Percentiles rank a stretch among this genome's conserved stretches.
Evolutionary conservation across 2,113 vertebrate species (phyloP).

Genomic region (Ceyx cyanopectus): DNA sequence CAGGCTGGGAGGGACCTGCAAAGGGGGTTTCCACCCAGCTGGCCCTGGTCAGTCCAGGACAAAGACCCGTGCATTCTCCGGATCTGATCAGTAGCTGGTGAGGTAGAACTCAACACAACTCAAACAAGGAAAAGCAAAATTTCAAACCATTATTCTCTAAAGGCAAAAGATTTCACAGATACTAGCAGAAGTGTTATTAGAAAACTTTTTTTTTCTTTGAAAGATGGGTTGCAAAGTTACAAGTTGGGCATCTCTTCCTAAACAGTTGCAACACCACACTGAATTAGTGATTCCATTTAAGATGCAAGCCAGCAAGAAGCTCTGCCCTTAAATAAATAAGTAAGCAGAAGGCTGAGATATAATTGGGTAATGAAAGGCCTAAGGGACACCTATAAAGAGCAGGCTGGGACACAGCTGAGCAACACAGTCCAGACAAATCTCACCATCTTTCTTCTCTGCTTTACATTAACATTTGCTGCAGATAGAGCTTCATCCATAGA

Average conservation of each 20-base stretch:
- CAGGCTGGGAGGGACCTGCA: neutral
- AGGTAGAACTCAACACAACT: neutral
- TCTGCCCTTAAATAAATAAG: neutral
- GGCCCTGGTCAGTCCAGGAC: neutral
- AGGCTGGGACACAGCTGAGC: neutral
- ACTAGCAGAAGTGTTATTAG: neutral
- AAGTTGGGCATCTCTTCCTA: neutral
- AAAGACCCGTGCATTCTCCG: neutral
- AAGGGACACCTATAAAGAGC: neutral
- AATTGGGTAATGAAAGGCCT: neutral
- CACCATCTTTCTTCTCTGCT: neutral
- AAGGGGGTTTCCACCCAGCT: neutral
- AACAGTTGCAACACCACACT: neutral
- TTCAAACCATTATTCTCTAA: neutral
- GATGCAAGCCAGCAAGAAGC: neutral
- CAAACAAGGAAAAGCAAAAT: no score
- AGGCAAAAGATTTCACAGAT: neutral
- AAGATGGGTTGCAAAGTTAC: neutral
- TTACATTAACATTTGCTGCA: neutral
- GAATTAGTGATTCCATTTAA: neutral
- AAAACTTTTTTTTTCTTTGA: neutral
- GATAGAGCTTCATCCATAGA: neutral
- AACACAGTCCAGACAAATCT: neutral
- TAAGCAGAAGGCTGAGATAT: neutral
- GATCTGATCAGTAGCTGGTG: neutral